Evolutionary conservation across 2,113 vertebrate genomes (phyloP).

Genomic region (Eptesicus fuscus): DNA sequence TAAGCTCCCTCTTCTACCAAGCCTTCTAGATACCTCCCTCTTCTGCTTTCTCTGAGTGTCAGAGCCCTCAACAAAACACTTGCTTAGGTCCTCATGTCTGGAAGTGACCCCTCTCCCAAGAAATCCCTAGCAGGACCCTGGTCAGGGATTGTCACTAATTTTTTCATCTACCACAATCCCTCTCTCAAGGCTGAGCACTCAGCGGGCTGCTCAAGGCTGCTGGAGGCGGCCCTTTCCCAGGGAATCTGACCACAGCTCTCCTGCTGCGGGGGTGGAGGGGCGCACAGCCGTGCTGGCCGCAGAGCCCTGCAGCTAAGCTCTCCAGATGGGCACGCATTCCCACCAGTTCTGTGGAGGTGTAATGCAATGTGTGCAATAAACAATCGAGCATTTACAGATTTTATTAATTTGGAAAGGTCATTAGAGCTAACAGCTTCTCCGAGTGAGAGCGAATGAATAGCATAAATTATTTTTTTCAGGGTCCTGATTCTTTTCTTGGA

Average conservation of each 20-base stretch:
- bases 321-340: neutral
- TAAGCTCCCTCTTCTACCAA: neutral
- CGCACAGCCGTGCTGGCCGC: neutral
- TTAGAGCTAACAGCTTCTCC: neutral
- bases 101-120: neutral
- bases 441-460: conserved; percentile 30
- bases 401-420: conserved; percentile 51
- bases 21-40: neutral
- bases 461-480: neutral
- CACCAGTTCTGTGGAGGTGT: neutral
- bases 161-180: neutral
- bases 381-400: neutral
- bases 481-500: conserved; percentile 8
- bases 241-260: neutral
- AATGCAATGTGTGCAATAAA: neutral
- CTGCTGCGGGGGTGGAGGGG: too few species aligned
- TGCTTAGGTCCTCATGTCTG: neutral
- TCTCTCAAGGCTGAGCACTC: neutral
- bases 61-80: neutral
- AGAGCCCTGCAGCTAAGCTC: neutral
- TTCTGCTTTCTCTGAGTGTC: neutral
- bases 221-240: neutral
- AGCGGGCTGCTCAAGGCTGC: neutral
- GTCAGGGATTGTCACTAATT: too few species aligned
- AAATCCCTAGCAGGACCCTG: neutral